Conservation (phyloP, 1,140 invertebrate species). For the Apocrypta bakeri region DNA sequence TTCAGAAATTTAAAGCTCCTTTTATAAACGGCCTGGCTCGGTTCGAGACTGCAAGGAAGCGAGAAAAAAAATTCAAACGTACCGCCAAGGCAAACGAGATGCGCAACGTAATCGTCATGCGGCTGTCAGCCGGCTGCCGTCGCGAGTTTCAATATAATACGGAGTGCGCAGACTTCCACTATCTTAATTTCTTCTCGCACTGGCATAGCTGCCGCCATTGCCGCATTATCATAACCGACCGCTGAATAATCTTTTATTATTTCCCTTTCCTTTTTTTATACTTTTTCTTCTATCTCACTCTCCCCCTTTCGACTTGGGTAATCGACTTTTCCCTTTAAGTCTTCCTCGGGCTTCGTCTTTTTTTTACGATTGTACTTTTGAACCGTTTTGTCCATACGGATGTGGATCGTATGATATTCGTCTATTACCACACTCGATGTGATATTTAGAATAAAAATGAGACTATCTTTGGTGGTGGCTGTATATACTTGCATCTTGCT, state of each 20-base stretch:
- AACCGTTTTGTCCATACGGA: neutral
- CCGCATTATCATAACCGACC: conserved; percentile 66
- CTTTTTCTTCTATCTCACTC: conserved; percentile 47
- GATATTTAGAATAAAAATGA: neutral
- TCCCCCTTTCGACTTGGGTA: conserved; percentile 35
- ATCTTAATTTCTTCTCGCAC: conserved; percentile 63
- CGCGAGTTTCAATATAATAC: conserved; percentile 41
- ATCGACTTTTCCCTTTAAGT: conserved; percentile 37
- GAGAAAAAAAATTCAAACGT: conserved; percentile 34
- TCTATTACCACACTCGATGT: neutral
- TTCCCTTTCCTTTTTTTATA: conserved; percentile 37
- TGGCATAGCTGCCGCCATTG: conserved; percentile 13
- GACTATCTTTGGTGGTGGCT: too few species aligned
- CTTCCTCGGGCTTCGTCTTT: neutral
- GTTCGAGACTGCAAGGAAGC: neutral
- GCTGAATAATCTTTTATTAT: conserved; percentile 65
- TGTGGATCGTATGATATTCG: neutral
- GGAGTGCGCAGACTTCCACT: conserved; percentile 49
- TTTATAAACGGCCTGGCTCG: conserved; percentile 18
- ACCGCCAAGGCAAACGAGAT: conserved; percentile 22
- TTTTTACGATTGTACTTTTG: neutral
- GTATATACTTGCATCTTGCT: neutral
- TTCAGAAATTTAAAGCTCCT: conserved; percentile 43
- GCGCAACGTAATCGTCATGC: conserved; percentile 40
- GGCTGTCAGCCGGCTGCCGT: neutral